Percentiles rank a stretch among this genome's conserved stretches.
Evolutionary conservation across 1,140 invertebrate species (phyloP).

Genomic region (Venustaconcha ellipsiformis): DNA sequence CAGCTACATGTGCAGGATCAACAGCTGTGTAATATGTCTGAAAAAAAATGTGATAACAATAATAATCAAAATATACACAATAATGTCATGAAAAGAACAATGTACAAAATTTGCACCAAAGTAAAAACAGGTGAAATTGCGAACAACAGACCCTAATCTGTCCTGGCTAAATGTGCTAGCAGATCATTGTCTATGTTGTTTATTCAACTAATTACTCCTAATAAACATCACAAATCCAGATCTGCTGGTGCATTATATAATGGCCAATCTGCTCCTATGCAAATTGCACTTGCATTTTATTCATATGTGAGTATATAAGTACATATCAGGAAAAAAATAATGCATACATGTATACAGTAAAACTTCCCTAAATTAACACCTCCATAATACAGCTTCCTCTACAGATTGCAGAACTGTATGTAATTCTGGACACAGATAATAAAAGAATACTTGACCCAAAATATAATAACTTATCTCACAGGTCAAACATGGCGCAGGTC

Average conservation of each 20-base stretch:
- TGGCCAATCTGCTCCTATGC: no score
- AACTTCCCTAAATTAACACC: background rate
- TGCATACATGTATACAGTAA: background rate
- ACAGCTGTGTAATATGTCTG: slow-evolving; percentile 64
- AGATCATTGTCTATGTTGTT: no score
- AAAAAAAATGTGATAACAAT: slow-evolving; percentile 22
- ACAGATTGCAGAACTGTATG: no score
- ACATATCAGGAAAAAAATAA: background rate
- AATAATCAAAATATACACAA: slow-evolving; percentile 3
- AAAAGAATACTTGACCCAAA: no score
- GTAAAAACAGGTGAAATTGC: no score
- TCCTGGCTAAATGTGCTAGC: background rate
- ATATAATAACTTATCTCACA: no score
- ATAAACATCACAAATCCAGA: no score
- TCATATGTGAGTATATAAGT: background rate
- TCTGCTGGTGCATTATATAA: no score
- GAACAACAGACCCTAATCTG: background rate
- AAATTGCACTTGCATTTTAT: no score
- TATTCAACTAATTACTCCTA: no score
- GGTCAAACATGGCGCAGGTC: no score
- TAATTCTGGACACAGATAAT: no score
- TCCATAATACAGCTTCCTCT: background rate
- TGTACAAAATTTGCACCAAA: background rate
- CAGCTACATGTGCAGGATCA: slow-evolving; percentile 58
- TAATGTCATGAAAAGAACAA: background rate